phyloP scores from a whole-genome alignment of 2,888 invertebrate genomes.

The Malachius bipustulatus region DNA sequence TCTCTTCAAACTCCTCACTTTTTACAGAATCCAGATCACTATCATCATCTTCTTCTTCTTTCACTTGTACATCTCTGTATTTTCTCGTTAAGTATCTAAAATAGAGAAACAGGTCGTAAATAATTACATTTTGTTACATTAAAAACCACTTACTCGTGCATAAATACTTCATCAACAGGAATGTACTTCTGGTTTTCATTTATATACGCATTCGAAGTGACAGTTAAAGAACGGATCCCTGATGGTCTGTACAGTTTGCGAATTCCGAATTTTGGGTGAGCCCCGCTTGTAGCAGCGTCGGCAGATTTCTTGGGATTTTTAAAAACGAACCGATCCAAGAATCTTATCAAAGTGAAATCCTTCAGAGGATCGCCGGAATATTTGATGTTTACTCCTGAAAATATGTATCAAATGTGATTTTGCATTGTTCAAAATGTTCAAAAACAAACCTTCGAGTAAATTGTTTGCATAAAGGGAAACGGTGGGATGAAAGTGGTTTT shows the following conservation, averaged over 20 bases:
- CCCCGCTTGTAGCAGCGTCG: constrained; percentile 42
- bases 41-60: constrained; percentile 45
- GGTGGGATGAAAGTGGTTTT: constrained; percentile 81
- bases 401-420: constrained; percentile 5
- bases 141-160: constrained; percentile 42
- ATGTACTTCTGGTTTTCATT: constrained; percentile 57
- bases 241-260: constrained; percentile 57
- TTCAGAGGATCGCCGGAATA: constrained; percentile 90
- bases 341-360: constrained; percentile 82
- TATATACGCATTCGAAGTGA: constrained; percentile 60
- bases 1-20: constrained; percentile 65
- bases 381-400: constrained; percentile 55
- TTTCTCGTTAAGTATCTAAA: too few relatives aligned
- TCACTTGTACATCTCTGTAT: constrained; percentile 31
- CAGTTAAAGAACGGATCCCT: constrained; percentile 58
- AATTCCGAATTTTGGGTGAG: constrained; percentile 51
- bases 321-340: constrained; percentile 90
- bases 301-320: constrained; percentile 73
- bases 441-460: constrained; percentile 57
- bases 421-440: too few relatives aligned
- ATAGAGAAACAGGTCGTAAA: too few relatives aligned
- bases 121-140: too few relatives aligned
- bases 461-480: constrained; percentile 78
- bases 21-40: constrained; percentile 60
- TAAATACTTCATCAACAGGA: constrained; percentile 82